Conservation (phyloP, 1,140 invertebrate species). For the Andricus grossulariae region DNA sequence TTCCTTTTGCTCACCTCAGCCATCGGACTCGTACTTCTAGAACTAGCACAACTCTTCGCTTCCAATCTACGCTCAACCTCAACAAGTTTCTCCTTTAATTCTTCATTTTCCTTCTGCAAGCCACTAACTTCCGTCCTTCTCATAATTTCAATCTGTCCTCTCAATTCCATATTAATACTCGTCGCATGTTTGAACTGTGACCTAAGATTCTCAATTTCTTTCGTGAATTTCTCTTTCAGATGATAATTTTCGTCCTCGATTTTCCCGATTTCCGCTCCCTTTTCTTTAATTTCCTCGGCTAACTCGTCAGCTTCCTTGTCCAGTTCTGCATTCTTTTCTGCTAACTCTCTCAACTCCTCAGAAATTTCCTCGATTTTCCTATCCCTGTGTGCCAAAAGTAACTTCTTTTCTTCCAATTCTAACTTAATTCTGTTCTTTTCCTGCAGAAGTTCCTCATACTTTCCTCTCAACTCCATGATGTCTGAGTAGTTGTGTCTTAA, state of each 20-base stretch:
- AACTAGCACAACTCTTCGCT: constrained; percentile 44
- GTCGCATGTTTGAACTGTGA: constrained; percentile 11
- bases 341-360: constrained; percentile 47
- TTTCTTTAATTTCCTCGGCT: constrained; percentile 50
- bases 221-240: not conserved
- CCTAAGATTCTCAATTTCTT: not conserved
- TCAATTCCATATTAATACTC: constrained; percentile 37
- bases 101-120: constrained; percentile 42
- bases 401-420: constrained; percentile 57
- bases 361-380: constrained; percentile 43
- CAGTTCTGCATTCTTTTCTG: constrained; percentile 53
- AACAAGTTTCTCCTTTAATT: constrained; percentile 48
- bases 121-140: not conserved
- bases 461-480: constrained; percentile 38
- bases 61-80: constrained; percentile 54
- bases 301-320: constrained; percentile 63
- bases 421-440: constrained; percentile 57
- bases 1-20: constrained; percentile 49
- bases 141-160: constrained; percentile 32
- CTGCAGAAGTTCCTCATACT: constrained; percentile 50
- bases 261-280: constrained; percentile 44
- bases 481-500: constrained; percentile 35
- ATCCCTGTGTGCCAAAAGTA: constrained; percentile 42
- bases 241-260: constrained; percentile 33
- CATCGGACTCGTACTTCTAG: constrained; percentile 56